These are phyloP conservation scores for Drosophila littoralis DNA, from an alignment of 1,140 invertebrate genomes.

Conservation along the genomic window DNA sequence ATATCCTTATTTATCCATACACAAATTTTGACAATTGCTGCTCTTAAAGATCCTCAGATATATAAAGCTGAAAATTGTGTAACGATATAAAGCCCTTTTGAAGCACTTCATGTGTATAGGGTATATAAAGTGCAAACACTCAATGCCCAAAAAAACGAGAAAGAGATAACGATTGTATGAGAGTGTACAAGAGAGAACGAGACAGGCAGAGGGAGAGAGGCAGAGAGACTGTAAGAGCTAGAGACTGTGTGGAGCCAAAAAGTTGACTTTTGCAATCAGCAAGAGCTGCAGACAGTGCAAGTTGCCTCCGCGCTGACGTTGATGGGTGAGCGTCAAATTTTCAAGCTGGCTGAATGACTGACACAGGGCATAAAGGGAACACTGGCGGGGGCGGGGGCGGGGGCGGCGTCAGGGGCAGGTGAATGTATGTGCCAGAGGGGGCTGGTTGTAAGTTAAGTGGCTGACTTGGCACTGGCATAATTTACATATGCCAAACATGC, in stretches of 20 bases:
- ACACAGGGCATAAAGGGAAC: conserved; percentile 1
- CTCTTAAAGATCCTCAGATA: background rate
- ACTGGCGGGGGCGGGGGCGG: background rate
- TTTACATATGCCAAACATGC: conserved; percentile 79
- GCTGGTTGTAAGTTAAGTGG: conserved; percentile 62
- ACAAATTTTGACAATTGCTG: background rate
- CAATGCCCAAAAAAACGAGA: conserved; percentile 11
- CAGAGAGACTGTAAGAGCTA: conserved; percentile 4
- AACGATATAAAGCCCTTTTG: too few relatives aligned
- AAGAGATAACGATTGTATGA: background rate
- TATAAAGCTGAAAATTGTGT: too few relatives aligned
- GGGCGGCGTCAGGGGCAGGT: background rate
- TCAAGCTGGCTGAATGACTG: conserved; percentile 50
- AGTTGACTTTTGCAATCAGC: conserved; percentile 79
- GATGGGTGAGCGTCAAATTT: conserved; percentile 60
- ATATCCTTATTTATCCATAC: too few relatives aligned
- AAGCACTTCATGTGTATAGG: background rate
- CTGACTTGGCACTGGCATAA: conserved; percentile 77
- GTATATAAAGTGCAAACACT: conserved; percentile 14
- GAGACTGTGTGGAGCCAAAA: conserved; percentile 14
- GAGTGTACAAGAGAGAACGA: background rate
- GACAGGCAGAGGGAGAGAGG: background rate
- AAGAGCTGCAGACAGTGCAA: conserved; percentile 50
- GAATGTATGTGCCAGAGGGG: conserved; percentile 7
- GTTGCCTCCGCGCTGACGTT: conserved; percentile 43